These are phyloP conservation scores for Eupsilia transversa DNA, from an alignment of 2,888 invertebrate species.

Conservation along the genomic window DNA sequence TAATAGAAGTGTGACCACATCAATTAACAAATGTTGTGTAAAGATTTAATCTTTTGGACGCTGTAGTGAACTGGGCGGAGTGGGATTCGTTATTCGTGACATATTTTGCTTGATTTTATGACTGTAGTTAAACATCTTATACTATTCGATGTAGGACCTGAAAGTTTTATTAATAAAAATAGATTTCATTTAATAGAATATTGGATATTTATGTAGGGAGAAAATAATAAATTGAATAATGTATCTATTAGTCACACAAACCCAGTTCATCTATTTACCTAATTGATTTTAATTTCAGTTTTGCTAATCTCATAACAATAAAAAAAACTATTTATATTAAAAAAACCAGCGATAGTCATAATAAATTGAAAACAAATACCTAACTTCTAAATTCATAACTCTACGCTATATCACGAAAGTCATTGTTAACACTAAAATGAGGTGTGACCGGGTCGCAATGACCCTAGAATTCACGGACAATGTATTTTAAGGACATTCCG, in stretches of 20 bases:
- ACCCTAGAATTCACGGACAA: conserved; percentile 87
- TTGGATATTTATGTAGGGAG: background rate
- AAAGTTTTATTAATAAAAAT: too few species aligned
- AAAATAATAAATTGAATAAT: background rate
- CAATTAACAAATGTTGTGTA: conserved; percentile 74
- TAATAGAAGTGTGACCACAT: conserved; percentile 73
- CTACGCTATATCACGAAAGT: conserved; percentile 47
- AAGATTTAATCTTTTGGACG: conserved; percentile 71
- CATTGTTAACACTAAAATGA: conserved; percentile 80
- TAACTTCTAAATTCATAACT: conserved; percentile 1
- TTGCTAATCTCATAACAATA: background rate
- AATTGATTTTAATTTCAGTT: background rate
- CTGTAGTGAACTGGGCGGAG: conserved; percentile 35
- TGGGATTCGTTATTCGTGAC: conserved; percentile 52
- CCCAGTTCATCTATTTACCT: background rate
- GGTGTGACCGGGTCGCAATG: conserved; percentile 85
- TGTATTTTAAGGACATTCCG: conserved; percentile 86
- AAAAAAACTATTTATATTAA: background rate
- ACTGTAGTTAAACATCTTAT: too few species aligned
- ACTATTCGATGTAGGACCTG: background rate
- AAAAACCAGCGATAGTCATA: background rate
- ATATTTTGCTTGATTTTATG: conserved; percentile 58
- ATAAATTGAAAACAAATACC: background rate
- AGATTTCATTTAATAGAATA: too few species aligned
- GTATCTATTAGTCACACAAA: background rate